These are phyloP conservation scores for Catharus minimus DNA, from an alignment of 2,113 vertebrate species.

Conservation along the genomic window DNA sequence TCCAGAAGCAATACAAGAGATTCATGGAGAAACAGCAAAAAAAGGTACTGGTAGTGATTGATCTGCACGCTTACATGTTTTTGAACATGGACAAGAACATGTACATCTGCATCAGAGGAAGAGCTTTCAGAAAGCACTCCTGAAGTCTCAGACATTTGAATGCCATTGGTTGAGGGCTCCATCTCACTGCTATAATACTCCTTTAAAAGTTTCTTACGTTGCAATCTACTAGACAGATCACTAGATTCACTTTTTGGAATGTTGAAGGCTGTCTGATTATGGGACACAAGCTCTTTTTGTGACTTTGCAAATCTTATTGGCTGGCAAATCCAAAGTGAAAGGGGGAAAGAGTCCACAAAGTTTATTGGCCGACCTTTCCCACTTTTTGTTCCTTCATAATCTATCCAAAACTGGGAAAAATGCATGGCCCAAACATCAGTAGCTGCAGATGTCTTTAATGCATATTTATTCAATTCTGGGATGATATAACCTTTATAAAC, in stretches of 20 bases:
- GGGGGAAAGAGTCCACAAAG: slow-evolving; percentile 94
- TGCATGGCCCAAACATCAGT: slow-evolving; percentile 92
- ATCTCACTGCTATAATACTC: slow-evolving; percentile 88
- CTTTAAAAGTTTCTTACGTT: slow-evolving; percentile 89
- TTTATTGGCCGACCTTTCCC: slow-evolving; percentile 88
- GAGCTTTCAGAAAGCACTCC: slow-evolving; percentile 51
- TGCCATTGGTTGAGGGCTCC: slow-evolving; percentile 69
- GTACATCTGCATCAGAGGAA: slow-evolving; percentile 81
- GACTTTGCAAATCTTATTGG: slow-evolving; percentile 82
- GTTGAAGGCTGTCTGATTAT: slow-evolving; percentile 45
- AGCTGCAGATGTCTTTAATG: slow-evolving; percentile 88
- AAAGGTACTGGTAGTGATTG: slow-evolving; percentile 93
- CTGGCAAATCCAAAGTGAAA: slow-evolving; percentile 93
- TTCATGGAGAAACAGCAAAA: slow-evolving; percentile 90
- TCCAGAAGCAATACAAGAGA: slow-evolving; percentile 88
- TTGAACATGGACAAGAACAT: slow-evolving; percentile 87
- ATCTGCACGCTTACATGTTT: slow-evolving; percentile 92
- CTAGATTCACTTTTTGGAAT: slow-evolving; percentile 83
- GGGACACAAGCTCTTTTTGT: slow-evolving; percentile 74
- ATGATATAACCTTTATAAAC: slow-evolving; percentile 87
- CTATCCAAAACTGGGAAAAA: slow-evolving; percentile 97
- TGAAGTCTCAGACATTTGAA: slow-evolving; percentile 75
- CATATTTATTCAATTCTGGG: slow-evolving; percentile 80
- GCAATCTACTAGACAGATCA: slow-evolving; percentile 82
- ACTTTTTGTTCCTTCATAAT: slow-evolving; percentile 89